Evolutionary conservation across 1,140 invertebrate species (phyloP).

Genomic region (Lamellibrachia luymesi): DNA sequence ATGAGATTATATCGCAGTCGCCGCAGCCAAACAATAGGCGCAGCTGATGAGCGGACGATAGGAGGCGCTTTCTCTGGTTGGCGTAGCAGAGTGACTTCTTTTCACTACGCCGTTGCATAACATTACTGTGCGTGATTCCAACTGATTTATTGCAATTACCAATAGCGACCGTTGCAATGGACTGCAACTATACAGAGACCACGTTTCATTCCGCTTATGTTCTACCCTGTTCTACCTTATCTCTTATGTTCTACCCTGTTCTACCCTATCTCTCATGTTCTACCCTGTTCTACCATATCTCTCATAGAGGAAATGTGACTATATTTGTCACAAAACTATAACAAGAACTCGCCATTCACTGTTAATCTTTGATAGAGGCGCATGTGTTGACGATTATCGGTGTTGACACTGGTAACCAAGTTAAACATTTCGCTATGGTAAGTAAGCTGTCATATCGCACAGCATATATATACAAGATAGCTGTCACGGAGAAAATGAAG

Average conservation of each 20-base stretch:
- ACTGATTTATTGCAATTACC: too few species aligned
- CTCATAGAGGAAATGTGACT: neutral
- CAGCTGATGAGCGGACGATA: neutral
- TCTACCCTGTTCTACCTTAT: too few species aligned
- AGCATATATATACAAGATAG: neutral
- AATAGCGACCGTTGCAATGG: neutral
- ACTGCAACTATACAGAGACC: too few species aligned
- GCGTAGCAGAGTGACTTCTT: neutral
- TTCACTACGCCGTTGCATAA: neutral
- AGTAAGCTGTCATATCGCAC: neutral
- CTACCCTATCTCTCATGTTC: too few species aligned
- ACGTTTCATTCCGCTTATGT: too few species aligned
- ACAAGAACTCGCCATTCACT: neutral
- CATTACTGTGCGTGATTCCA: neutral
- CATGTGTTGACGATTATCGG: too few species aligned
- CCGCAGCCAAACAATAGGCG: neutral
- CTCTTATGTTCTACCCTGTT: too few species aligned
- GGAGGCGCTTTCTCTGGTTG: neutral
- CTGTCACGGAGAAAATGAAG: neutral
- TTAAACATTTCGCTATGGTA: neutral
- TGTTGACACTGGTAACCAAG: neutral
- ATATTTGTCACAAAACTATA: neutral
- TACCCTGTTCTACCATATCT: too few species aligned
- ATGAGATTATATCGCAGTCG: neutral
- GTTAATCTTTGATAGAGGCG: neutral